Evolutionary conservation across 2,113 vertebrate species (phyloP).

Genomic region (Synchiropus splendidus): DNA sequence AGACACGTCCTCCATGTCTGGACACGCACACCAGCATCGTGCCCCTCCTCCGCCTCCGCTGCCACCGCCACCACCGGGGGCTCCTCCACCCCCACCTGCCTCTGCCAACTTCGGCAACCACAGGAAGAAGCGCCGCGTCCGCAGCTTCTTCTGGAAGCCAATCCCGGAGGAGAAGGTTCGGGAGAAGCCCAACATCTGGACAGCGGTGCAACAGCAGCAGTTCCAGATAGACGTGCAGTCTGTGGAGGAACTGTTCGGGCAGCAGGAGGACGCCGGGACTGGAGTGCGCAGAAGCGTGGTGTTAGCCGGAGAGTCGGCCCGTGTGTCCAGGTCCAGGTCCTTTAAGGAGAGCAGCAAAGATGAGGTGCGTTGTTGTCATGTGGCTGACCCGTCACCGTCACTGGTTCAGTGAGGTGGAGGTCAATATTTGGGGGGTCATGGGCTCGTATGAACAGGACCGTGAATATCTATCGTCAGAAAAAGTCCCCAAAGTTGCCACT

Average conservation of each 20-base stretch:
- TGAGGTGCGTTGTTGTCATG: slow-evolving; percentile 79
- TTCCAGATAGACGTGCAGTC: slow-evolving; percentile 89
- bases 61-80: slow-evolving; percentile 36
- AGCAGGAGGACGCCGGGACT: slow-evolving; percentile 73
- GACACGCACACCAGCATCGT: slow-evolving; percentile 12
- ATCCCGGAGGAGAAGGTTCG: slow-evolving; percentile 95
- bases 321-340: slow-evolving; percentile 60
- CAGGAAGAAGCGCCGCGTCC: slow-evolving; percentile 80
- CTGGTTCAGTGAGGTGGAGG: too few relatives aligned
- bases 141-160: slow-evolving; percentile 96
- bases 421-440: too few relatives aligned
- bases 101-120: slow-evolving; percentile 43
- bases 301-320: slow-evolving; percentile 4
- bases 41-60: slow-evolving; percentile 34
- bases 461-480: too few relatives aligned
- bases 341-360: slow-evolving; percentile 80
- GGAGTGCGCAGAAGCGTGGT: slow-evolving; percentile 13
- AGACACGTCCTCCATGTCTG: slow-evolving; percentile 38
- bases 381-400: too few relatives aligned
- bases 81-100: slow-evolving; percentile 66
- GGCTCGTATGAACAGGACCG: too few relatives aligned
- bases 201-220: slow-evolving; percentile 78
- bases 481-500: too few relatives aligned
- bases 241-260: slow-evolving; percentile 92
- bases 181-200: slow-evolving; percentile 94